These are phyloP conservation scores for crab-eating macaque (Macaca fascicularis) DNA, from an alignment of 2,113 vertebrate genomes.

Conservation along the genomic window T2T-MFA8v1.1 NC_088381.1:50358501-50359000, in stretches of 20 bases:
- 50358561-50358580: not conserved
- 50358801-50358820: slow-evolving; percentile 17
- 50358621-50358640: not conserved
- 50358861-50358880: not conserved
- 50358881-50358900: not conserved
- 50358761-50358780: not conserved
- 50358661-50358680: not conserved
- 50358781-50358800: slow-evolving; percentile 9
- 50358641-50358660: not conserved
- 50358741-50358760: not conserved
- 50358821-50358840: not conserved
- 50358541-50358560: not conserved
- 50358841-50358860: not conserved
- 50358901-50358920: not conserved
- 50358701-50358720: not conserved
- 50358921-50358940: not conserved
- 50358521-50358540: not conserved
- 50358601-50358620: not conserved
- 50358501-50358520: slow-evolving; percentile 4
- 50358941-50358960: not conserved
- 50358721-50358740: not conserved
- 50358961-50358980: not conserved
- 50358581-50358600: slow-evolving; percentile 3
- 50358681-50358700: not conserved
- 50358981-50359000: too few relatives aligned